These are phyloP conservation scores for Ditula angustiorana DNA, from an alignment of 2,888 invertebrate species.

Conservation along the genomic window DNA sequence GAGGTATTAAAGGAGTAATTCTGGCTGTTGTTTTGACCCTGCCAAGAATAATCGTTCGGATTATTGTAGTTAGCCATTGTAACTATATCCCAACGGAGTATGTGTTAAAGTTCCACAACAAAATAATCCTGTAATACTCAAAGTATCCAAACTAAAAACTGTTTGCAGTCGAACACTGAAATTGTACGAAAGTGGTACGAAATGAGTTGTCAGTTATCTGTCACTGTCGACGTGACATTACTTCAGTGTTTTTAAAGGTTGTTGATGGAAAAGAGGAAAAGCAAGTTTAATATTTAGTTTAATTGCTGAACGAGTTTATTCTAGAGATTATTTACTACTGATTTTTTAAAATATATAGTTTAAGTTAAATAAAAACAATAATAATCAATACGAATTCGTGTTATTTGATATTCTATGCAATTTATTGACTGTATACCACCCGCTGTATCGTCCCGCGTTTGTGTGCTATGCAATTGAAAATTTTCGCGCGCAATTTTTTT, in stretches of 20 bases:
- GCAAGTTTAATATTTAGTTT: neutral
- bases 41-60: constrained; percentile 77
- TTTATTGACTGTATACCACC: too few relatives aligned
- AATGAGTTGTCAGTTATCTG: constrained; percentile 37
- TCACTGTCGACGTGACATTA: constrained; percentile 32
- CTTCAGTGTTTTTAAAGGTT: neutral
- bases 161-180: constrained; percentile 16
- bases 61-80: constrained; percentile 74
- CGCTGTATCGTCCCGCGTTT: too few relatives aligned
- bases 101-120: neutral
- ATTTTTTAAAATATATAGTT: too few relatives aligned
- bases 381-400: too few relatives aligned
- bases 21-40: constrained; percentile 70
- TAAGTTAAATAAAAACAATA: too few relatives aligned
- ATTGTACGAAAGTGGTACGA: neutral
- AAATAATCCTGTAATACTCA: neutral
- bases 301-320: too few relatives aligned
- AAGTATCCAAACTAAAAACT: neutral
- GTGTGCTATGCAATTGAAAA: too few relatives aligned
- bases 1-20: constrained; percentile 81
- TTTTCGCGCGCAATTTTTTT: too few relatives aligned
- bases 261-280: neutral
- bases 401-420: too few relatives aligned
- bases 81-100: neutral
- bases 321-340: too few relatives aligned